Evolutionary conservation across 64 coral and sea anemone species (phyloP), one percentile per base, ranked within the genome.

Genomic region (Anthopleura sola): DNA sequence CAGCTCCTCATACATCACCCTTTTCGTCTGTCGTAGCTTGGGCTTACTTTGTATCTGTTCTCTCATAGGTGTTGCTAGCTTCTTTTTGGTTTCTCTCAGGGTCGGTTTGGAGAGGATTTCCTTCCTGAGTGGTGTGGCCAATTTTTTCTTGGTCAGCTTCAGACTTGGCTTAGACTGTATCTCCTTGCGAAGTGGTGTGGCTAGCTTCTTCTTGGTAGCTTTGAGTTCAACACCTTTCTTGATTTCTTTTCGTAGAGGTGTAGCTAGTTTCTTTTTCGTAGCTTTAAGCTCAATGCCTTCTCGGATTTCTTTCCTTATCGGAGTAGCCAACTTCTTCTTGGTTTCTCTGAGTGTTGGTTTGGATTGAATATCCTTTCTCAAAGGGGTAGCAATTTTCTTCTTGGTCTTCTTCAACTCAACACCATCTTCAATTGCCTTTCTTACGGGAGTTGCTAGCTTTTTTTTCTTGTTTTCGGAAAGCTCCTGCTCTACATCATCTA

Each of bases 251-350:
- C 84, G 68, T 0, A 95, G 9, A 18, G 93, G 93, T 40, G 93
- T 95, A 16, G 88, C 85, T 85, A 95, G 49, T 6, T 87, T 87
- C 82, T 97, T 97, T 78, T 93, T 95, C 3, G 90, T 85, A 36
- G 82, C 75, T 49, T 86, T 86, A 36, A 96, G 87, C 5, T 79
- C 6, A 20, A 85, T 33, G 24, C 88, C 88, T 56, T 84, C 37
- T 36, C 87, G 68, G 47, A 93, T 97, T 31, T 58, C 84, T 44
- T 90, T 90, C 17, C 90, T 88, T 2, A 97, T 6, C 32, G 94
- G 94, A 44, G 94, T 97, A 31, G 87, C 80, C 47, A 97, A 20
- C 23, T 58, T 90, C 46, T 95, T 91, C 20, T 91, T 87, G 38
- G 71, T 88, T 15, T 82, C 85, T 82, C 47, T 88, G 26, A 95